Conservation (phyloP, 2,113 vertebrate species). For the Melanocharis versteri region DNA sequence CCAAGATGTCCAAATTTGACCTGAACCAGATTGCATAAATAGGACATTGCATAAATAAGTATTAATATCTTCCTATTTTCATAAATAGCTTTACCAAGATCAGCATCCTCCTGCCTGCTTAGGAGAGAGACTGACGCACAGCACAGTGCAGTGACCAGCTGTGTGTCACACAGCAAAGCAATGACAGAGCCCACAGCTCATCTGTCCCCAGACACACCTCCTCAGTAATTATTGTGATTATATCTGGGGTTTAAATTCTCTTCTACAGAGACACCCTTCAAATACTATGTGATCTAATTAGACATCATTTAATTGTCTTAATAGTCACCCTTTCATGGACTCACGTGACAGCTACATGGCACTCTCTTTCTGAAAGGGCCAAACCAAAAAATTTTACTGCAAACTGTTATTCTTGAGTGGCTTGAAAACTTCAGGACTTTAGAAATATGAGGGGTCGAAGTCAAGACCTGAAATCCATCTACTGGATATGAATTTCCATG, state of each 20-base stretch:
- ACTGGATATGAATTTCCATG: neutral
- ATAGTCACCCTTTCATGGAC: neutral
- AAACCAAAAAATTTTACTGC: neutral
- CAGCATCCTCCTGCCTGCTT: neutral
- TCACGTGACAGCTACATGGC: rapidly evolving
- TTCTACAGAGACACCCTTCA: neutral
- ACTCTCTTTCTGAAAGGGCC: neutral
- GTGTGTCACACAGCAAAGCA: neutral
- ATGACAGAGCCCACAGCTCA: neutral
- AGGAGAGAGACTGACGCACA: neutral
- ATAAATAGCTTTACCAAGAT: neutral
- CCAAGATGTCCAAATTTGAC: neutral
- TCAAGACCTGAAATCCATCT: neutral
- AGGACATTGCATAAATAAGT: neutral
- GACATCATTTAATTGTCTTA: neutral
- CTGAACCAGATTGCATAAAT: neutral
- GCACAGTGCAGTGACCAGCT: neutral
- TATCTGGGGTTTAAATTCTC: neutral
- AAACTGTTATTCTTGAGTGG: neutral
- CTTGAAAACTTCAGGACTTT: neutral
- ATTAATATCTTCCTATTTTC: neutral
- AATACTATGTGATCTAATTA: neutral
- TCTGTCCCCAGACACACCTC: neutral
- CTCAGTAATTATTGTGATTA: neutral
- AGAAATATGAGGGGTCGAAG: neutral